phyloP scores from a whole-genome alignment of 2,113 vertebrate genomes.

The Fregata magnificens region DNA sequence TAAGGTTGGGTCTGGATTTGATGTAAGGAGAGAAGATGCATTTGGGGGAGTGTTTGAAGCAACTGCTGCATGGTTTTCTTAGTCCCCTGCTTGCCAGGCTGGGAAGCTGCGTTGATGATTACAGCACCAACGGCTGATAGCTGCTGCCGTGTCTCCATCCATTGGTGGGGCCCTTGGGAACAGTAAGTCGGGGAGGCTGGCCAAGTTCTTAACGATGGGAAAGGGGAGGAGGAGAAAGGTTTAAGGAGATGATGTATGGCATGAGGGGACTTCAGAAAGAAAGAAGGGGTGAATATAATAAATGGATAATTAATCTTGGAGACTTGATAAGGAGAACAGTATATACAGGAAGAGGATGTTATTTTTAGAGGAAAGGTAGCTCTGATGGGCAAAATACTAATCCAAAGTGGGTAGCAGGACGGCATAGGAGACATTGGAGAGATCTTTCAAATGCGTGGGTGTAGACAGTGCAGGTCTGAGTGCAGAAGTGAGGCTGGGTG shows the following conservation, averaged over 20 bases:
- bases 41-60: background rate
- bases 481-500: background rate
- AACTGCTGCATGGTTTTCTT: background rate
- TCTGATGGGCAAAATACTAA: background rate
- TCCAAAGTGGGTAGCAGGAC: background rate
- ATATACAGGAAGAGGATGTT: background rate
- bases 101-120: too few relatives aligned
- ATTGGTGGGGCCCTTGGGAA: background rate
- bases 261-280: background rate
- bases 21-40: background rate
- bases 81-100: background rate
- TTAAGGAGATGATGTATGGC: background rate
- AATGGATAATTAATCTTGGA: background rate
- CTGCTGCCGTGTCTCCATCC: background rate
- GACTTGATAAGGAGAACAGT: background rate
- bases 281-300: background rate
- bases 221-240: background rate
- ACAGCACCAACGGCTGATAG: rapidly evolving
- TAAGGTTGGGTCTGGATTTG: background rate
- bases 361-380: background rate
- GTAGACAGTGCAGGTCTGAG: background rate
- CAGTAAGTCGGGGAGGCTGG: background rate
- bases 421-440: background rate
- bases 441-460: rapidly evolving
- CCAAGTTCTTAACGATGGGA: background rate